Evolutionary conservation across 2,888 invertebrate genomes (phyloP).

Genomic region (Cephus pygmeus): DNA sequence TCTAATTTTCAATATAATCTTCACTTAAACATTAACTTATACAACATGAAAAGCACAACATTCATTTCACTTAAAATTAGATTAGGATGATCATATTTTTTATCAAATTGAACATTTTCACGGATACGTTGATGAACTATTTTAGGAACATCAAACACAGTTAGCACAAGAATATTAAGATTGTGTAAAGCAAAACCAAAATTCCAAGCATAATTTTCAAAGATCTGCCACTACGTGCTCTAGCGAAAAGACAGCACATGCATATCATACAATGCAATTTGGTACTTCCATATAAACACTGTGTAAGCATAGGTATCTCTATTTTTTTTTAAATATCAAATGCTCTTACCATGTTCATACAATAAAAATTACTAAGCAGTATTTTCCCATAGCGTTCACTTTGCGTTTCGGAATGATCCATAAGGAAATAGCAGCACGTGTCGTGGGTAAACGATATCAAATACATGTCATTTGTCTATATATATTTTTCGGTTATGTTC

Average conservation of each 20-base stretch:
- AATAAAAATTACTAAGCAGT: not conserved
- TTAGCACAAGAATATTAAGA: not conserved
- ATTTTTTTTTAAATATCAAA: conserved; percentile 5
- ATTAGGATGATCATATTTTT: not conserved
- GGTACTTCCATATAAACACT: not conserved
- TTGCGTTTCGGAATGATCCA: not conserved
- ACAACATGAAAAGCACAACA: not conserved
- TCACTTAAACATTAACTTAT: not conserved
- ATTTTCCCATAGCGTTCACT: not conserved
- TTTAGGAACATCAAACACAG: not conserved
- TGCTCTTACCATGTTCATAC: not conserved
- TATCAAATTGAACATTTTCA: not conserved
- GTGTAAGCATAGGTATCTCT: not conserved
- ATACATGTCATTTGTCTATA: not conserved
- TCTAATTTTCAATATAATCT: not conserved
- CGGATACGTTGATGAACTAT: not conserved
- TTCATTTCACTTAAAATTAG: not conserved
- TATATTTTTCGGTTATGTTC: conserved; percentile 35
- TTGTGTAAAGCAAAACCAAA: not conserved
- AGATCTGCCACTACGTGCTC: not conserved
- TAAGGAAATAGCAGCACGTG: not conserved
- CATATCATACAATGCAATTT: not conserved
- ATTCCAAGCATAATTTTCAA: not conserved
- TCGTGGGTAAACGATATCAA: not conserved
- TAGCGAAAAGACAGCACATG: not conserved